These are phyloP conservation scores for Sminthurides bifidus DNA, from an alignment of 1,140 invertebrate species.

Conservation along the genomic window DNA sequence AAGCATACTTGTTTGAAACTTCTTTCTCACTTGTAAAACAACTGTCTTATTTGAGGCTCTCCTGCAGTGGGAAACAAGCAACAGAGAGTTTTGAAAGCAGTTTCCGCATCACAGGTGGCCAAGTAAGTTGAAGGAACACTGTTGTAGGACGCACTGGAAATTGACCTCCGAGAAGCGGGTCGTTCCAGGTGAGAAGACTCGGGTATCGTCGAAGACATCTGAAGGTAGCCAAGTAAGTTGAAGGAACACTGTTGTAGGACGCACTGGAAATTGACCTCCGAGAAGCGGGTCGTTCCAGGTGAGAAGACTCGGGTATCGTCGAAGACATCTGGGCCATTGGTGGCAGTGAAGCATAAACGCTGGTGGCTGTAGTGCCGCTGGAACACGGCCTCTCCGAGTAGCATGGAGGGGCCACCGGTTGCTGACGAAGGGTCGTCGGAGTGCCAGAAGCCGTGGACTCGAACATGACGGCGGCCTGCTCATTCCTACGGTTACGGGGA, in stretches of 20 bases:
- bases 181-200: neutral
- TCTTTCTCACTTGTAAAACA: slow-evolving; percentile 69
- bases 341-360: neutral
- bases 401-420: neutral
- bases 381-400: neutral
- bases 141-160: slow-evolving; percentile 13
- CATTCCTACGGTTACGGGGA: slow-evolving; percentile 21
- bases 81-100: slow-evolving; percentile 25
- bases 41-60: slow-evolving; percentile 70
- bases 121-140: slow-evolving; percentile 22
- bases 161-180: slow-evolving; percentile 4
- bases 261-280: slow-evolving; percentile 8
- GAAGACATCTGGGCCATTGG: too few species aligned
- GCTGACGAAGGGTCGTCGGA: slow-evolving; percentile 8
- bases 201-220: too few species aligned
- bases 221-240: slow-evolving; percentile 16
- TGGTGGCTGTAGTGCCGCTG: neutral
- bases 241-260: slow-evolving; percentile 19
- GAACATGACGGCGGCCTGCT: slow-evolving; percentile 12
- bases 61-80: slow-evolving; percentile 34
- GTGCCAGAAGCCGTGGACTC: slow-evolving; percentile 3
- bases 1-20: slow-evolving; percentile 2
- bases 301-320: too few species aligned
- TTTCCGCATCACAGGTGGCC: slow-evolving; percentile 24
- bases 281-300: slow-evolving; percentile 8